Base-by-base conservation (phyloP, 2,888 invertebrate species). In the Sthenelais limicola region DNA sequence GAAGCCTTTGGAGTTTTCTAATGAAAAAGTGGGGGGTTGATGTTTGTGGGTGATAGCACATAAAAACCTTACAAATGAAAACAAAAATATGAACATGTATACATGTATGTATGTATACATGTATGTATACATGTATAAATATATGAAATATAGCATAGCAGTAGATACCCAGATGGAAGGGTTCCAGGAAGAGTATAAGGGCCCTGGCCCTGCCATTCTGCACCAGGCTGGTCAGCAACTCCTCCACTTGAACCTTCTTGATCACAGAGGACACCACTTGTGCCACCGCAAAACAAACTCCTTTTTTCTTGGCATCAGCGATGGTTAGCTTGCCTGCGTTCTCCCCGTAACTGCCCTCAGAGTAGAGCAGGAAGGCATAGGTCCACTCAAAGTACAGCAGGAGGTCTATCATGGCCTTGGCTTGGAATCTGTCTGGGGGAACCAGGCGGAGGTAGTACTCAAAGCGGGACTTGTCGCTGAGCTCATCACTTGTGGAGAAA, bases 381-480 rank as follows among this genome's bases (percentile, higher is more conserved):
- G 48, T 48, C 71, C 71, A 71, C 21, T 62, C 49, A 30, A 62
- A 71, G 47, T 49, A 56, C 1, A 21, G 21, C 32, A 71, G 32
- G 24, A 71, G 43, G 48, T 71, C 58, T 47, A 43, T 24, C 43
- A 71, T 62, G 71, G 71, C 71, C 12, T 33, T 32, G 15, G 71
- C 71, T 24, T 71, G 82, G 71, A 80, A 78, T 9, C 76, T 51
- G 69, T 84, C 82, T 0, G 84, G 81, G n/a, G 82, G 82, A 24
- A 83, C 79, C 69, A 82, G 78, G 12, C 84, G 72, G 49, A 82
- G 76, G 74, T 83, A 84, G 72, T 81, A 81, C 0, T 80, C 80
- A 48, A 80, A 83, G 15, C 79, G 71, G 4, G 58, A 73, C 71
- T 81, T 83, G 76, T 83, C 82, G 69, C 83, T 83, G 0, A 84